Percentiles rank a stretch among this genome's conserved stretches.
Evolutionary conservation across 2,888 invertebrate genomes (phyloP).

Genomic region (Ornithoptera priamus): DNA sequence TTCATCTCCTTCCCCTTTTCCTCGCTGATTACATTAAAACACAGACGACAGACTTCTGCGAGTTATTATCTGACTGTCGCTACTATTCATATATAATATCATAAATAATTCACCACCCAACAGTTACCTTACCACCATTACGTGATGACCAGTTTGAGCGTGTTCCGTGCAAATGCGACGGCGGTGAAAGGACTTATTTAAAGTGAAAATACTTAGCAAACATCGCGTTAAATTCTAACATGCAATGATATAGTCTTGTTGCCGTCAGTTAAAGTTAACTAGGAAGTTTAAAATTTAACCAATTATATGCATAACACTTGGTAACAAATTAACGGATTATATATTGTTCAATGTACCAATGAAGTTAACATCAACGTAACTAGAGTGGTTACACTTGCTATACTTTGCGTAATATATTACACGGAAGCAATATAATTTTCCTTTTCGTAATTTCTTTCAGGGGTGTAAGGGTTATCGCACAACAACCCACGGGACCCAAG

Average conservation of each 20-base stretch:
- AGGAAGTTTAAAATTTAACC: conserved; percentile 20
- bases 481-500: too few species aligned
- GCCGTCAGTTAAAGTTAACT: conserved; percentile 7
- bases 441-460: neutral
- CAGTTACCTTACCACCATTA: neutral
- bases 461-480: neutral
- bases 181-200: conserved; percentile 19
- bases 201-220: conserved; percentile 10
- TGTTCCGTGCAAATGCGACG: conserved; percentile 1
- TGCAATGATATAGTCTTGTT: conserved; percentile 21
- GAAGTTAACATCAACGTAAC: neutral
- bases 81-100: too few species aligned
- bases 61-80: too few species aligned
- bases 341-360: neutral
- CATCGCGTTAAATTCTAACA: conserved; percentile 12
- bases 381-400: neutral
- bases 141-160: neutral
- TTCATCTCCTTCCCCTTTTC: too few species aligned
- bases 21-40: too few species aligned
- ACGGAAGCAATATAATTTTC: too few species aligned
- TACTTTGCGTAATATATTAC: neutral
- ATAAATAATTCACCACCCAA: too few species aligned
- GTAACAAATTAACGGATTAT: neutral
- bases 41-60: too few species aligned
- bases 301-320: conserved; percentile 1